Evolutionary conservation across 2,797 vertebrate genomes (phyloP).

Genomic region (Alectoris magna): DNA sequence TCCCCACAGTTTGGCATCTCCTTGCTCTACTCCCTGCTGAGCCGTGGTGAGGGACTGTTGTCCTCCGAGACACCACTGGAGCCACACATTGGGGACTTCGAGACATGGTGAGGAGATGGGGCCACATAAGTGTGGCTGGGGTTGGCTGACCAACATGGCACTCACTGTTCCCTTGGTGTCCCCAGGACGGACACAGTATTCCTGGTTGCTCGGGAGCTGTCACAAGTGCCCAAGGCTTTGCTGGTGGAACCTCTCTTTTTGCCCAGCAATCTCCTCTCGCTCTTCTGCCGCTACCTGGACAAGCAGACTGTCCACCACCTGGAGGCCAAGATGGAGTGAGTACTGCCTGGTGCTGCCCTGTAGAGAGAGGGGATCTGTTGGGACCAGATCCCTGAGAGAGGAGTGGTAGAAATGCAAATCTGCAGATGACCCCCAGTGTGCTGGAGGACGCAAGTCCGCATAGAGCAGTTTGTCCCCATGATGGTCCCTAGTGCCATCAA

Average conservation of each 20-base stretch:
- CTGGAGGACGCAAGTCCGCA: not conserved
- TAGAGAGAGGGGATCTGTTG: not conserved
- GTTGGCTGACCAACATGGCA: accelerated
- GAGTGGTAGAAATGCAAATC: not conserved
- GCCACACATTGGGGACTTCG: constrained; percentile 85
- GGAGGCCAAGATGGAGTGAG: constrained; percentile 93
- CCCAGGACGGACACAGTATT: constrained; percentile 92
- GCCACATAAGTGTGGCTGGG: accelerated
- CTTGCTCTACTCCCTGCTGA: constrained; percentile 91
- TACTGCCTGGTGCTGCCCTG: not conserved
- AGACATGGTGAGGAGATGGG: constrained; percentile 83
- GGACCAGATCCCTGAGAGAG: not conserved
- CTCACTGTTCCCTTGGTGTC: not conserved
- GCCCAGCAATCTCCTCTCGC: constrained; percentile 92
- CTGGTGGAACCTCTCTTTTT: constrained; percentile 92
- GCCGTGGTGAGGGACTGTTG: constrained; percentile 90
- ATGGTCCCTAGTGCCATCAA: not conserved
- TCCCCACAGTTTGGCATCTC: constrained; percentile 91
- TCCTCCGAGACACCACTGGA: constrained; percentile 86
- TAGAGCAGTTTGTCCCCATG: not conserved
- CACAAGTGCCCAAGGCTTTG: constrained; percentile 81
- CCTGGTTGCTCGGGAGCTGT: constrained; percentile 90
- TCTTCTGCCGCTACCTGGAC: constrained; percentile 96
- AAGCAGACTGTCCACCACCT: constrained; percentile 90
- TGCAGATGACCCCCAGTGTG: accelerated